Evolutionary conservation across 2,888 invertebrate species (phyloP).

Genomic region (Cheilosia scutellata): DNA sequence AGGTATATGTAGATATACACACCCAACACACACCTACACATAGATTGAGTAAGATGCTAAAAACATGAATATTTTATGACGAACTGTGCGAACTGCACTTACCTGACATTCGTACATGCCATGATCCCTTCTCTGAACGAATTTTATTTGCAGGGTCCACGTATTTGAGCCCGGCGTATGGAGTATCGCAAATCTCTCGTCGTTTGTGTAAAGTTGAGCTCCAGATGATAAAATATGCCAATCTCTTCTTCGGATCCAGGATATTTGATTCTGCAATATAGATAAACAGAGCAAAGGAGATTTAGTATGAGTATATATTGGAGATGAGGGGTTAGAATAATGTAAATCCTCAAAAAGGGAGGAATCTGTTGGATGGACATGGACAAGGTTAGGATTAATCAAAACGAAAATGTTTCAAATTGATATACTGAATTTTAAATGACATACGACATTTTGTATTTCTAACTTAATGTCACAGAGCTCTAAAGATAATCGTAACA

Average conservation of each 20-base stretch:
- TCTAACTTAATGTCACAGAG: no score
- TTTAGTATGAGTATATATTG: slow-evolving; percentile 6
- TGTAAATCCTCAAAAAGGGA: slow-evolving; percentile 23
- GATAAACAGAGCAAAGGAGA: slow-evolving; percentile 58
- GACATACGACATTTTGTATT: no score
- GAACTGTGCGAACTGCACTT: slow-evolving; percentile 78
- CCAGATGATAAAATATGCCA: slow-evolving; percentile 97
- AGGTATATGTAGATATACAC: neutral
- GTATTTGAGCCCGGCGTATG: slow-evolving; percentile 96
- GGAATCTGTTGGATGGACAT: neutral
- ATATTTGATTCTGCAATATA: slow-evolving; percentile 89
- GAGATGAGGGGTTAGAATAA: slow-evolving; percentile 40
- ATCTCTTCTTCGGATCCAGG: slow-evolving; percentile 95
- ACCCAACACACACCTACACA: neutral
- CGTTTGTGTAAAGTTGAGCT: slow-evolving; percentile 95
- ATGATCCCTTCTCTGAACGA: slow-evolving; percentile 96
- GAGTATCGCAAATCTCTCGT: slow-evolving; percentile 92
- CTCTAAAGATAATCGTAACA: no score
- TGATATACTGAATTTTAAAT: neutral
- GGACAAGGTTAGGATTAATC: neutral
- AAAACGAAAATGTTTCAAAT: slow-evolving; percentile 23
- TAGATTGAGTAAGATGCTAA: slow-evolving; percentile 2
- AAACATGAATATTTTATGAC: slow-evolving; percentile 72
- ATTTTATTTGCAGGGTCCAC: slow-evolving; percentile 97
- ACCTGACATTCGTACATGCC: slow-evolving; percentile 98